Evolutionary conservation across 2,113 vertebrate genomes (phyloP).

Genomic region (Oryzias woworae): DNA sequence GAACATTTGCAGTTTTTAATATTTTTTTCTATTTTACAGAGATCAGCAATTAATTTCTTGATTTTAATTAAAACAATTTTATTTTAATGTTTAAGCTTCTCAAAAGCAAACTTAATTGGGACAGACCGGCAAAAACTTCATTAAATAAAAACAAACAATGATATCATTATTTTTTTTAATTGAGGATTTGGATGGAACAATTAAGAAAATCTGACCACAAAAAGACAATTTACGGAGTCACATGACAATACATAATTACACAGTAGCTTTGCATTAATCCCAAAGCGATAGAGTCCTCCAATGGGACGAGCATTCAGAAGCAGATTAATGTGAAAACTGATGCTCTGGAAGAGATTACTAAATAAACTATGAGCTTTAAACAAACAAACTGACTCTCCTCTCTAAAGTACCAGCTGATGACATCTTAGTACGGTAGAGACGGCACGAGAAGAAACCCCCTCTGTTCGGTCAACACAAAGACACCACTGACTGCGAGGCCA

Average conservation of each 20-base stretch:
- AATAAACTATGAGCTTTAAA: slow-evolving; percentile 7
- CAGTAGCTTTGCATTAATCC: slow-evolving; percentile 12
- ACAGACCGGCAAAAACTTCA: background rate
- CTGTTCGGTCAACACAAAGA: slow-evolving; percentile 10
- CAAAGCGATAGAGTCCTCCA: slow-evolving; percentile 10
- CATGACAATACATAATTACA: background rate
- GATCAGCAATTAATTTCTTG: background rate
- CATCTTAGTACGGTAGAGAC: slow-evolving; percentile 35
- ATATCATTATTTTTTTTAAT: background rate
- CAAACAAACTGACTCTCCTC: slow-evolving; percentile 10
- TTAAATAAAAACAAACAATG: background rate
- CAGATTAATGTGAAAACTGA: slow-evolving; percentile 40
- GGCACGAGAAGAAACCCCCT: slow-evolving; percentile 17
- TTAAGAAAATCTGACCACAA: background rate
- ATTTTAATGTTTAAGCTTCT: background rate
- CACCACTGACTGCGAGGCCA: slow-evolving; percentile 1
- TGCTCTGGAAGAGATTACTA: slow-evolving; percentile 27
- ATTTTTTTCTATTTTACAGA: no score
- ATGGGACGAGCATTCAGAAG: slow-evolving; percentile 32
- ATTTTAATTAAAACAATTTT: background rate
- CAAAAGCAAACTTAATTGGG: background rate
- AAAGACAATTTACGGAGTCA: background rate
- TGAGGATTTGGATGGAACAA: no score
- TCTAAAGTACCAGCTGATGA: slow-evolving; percentile 43
- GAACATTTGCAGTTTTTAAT: no score